Evolutionary conservation across 2,888 invertebrate species (phyloP).

Genomic region (Pegoplata infirma): DNA sequence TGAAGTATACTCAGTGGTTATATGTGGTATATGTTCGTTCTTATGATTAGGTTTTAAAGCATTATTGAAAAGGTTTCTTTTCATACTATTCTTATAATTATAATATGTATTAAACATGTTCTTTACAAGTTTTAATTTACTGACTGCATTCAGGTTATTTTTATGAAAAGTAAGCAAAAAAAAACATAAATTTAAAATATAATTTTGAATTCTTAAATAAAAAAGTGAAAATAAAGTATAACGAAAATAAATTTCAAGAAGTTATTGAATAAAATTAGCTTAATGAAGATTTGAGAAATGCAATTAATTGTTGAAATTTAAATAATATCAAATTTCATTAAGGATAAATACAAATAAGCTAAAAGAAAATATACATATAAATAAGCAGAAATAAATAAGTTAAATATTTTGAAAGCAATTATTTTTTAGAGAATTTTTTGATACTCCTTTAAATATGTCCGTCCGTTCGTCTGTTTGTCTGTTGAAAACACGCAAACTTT

Average conservation of each 20-base stretch:
- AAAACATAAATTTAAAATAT: not conserved
- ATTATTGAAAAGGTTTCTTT: constrained; percentile 43
- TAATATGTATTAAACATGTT: not conserved
- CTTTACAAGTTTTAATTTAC: not conserved
- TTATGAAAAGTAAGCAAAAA: not conserved
- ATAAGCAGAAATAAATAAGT: too few species aligned
- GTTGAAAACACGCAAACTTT: too few species aligned
- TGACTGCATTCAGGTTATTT: not conserved
- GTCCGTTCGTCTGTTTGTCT: too few species aligned
- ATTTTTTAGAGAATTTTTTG: too few species aligned
- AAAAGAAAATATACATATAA: too few species aligned
- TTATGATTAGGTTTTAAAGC: constrained; percentile 38
- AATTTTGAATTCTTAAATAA: too few species aligned
- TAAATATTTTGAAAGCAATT: too few species aligned
- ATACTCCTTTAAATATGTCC: too few species aligned
- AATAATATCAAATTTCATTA: too few species aligned
- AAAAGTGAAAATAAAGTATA: not conserved
- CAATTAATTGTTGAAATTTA: too few species aligned
- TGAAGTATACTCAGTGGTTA: constrained; percentile 26
- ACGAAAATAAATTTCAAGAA: not conserved
- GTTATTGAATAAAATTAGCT: not conserved
- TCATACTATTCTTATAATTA: not conserved
- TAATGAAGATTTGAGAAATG: not conserved
- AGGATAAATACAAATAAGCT: too few species aligned
- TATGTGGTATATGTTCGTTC: not conserved